phyloP scores from a whole-genome alignment of 1,140 invertebrate genomes.

The Elymnias hypermnestra region DNA sequence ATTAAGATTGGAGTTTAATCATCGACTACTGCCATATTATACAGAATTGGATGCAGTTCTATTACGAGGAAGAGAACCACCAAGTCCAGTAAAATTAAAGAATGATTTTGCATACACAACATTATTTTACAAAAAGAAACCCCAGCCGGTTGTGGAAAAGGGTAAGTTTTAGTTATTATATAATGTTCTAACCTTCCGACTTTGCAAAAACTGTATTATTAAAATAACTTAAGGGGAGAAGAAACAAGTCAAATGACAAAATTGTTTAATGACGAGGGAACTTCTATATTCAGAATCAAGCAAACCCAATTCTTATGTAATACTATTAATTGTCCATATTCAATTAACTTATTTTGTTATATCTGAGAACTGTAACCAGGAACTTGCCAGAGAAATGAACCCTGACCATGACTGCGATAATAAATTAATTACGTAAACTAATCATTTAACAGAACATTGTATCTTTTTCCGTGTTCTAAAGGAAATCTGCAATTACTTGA shows the following conservation, averaged over 20 bases:
- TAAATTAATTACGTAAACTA: not conserved
- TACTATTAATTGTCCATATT: too few species aligned
- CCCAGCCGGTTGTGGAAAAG: conserved; percentile 43
- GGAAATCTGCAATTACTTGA: too few species aligned
- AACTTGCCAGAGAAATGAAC: not conserved
- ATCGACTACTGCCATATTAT: conserved; percentile 87
- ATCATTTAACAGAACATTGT: too few species aligned
- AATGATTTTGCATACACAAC: conserved; percentile 49
- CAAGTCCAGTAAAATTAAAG: conserved; percentile 33
- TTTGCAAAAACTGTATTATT: too few species aligned
- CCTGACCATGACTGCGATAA: conserved; percentile 1
- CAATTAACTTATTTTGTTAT: too few species aligned
- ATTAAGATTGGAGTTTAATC: conserved; percentile 90
- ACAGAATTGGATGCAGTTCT: conserved; percentile 92
- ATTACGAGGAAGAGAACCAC: conserved; percentile 77
- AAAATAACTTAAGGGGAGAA: too few species aligned
- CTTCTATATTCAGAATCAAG: too few species aligned
- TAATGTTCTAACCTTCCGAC: too few species aligned
- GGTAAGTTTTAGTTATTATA: conserved; percentile 26
- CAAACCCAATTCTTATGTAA: too few species aligned
- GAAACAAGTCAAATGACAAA: too few species aligned
- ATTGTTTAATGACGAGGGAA: too few species aligned
- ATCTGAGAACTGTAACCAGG: not conserved
- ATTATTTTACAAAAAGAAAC: conserved; percentile 38
- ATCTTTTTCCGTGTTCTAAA: too few species aligned